Conservation (phyloP, 2,797 vertebrate genomes). For the Rousettus madagascariensis region DNA sequence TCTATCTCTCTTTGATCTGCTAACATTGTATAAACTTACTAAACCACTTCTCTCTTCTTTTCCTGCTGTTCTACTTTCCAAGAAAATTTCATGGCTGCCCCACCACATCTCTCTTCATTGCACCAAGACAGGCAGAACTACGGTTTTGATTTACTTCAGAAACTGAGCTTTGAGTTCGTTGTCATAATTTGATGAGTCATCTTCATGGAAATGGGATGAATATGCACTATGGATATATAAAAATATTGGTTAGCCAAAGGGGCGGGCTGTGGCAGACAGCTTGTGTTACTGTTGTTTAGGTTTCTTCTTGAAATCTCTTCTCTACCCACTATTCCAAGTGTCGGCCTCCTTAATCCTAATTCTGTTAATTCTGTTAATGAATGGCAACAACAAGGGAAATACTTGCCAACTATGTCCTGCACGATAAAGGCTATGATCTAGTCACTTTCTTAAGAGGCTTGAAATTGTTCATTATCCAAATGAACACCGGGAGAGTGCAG, state of each 20-base stretch:
- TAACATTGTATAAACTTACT: neutral
- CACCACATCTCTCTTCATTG: neutral
- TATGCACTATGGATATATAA: too few species aligned
- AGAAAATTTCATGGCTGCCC: neutral
- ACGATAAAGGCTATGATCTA: neutral
- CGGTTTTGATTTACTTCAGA: neutral
- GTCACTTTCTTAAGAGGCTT: neutral
- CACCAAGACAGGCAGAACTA: neutral
- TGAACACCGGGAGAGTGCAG: neutral
- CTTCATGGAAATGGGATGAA: neutral
- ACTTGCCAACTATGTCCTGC: neutral
- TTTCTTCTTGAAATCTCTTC: neutral
- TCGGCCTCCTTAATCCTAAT: neutral
- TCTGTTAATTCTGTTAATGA: neutral
- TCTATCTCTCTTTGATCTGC: neutral
- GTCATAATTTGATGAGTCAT: neutral
- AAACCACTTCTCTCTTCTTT: neutral
- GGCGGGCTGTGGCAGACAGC: neutral
- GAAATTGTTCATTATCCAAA: neutral
- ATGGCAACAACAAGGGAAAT: neutral
- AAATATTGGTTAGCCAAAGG: neutral
- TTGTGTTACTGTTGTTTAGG: neutral
- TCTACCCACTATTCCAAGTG: neutral
- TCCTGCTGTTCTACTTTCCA: neutral
- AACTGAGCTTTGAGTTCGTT: neutral